Evolutionary conservation across 2,888 invertebrate genomes (phyloP).

Genomic region (Listrodromus nycthemerus): DNA sequence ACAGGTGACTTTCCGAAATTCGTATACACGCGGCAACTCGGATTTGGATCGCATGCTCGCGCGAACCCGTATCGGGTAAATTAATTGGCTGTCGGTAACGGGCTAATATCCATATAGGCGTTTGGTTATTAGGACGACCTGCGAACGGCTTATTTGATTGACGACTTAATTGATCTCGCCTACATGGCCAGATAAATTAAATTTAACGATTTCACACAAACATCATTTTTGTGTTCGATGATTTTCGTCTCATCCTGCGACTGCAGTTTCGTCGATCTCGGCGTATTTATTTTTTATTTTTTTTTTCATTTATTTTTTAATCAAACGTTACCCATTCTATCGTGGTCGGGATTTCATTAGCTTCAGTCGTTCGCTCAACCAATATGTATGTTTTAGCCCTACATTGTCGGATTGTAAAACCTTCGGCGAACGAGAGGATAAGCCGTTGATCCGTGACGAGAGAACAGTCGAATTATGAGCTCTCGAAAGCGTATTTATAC

Average conservation of each 20-base stretch:
- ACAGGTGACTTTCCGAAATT: not conserved
- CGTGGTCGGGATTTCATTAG: not conserved
- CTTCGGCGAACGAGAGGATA: not conserved
- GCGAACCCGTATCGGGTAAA: not conserved
- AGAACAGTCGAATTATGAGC: conserved; percentile 47
- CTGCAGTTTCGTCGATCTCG: too few species aligned
- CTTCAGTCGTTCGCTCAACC: not conserved
- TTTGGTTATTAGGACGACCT: not conserved
- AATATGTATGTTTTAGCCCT: not conserved
- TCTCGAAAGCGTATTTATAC: conserved; percentile 45
- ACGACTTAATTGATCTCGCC: not conserved
- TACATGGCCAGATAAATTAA: not conserved
- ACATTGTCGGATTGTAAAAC: conserved; percentile 2
- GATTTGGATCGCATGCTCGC: not conserved
- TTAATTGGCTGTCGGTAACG: not conserved
- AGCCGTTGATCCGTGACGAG: conserved; percentile 22
- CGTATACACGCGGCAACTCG: not conserved
- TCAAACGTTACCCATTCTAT: not conserved
- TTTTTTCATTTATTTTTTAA: not conserved
- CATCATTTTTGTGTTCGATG: not conserved
- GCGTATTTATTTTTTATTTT: too few species aligned
- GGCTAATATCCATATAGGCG: not conserved
- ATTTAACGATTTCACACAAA: not conserved
- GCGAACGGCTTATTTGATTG: not conserved
- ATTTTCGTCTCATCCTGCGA: not conserved